These are phyloP conservation scores for Actenoides lindsayi DNA, from an alignment of 2,113 vertebrate genomes.

Conservation along the genomic window DNA sequence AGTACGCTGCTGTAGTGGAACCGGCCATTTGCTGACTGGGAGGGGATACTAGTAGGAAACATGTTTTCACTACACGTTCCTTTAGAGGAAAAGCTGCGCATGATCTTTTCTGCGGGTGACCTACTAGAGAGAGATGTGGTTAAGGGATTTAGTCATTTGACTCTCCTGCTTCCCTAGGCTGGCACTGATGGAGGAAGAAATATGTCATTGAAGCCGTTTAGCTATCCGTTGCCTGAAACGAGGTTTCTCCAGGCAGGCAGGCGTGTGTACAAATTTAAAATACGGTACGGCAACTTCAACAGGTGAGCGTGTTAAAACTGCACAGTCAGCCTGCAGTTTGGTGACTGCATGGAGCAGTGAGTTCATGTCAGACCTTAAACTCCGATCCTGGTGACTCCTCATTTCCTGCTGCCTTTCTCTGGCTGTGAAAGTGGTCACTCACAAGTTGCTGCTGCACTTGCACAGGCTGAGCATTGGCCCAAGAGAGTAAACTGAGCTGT, in stretches of 20 bases:
- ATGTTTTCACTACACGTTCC: no score
- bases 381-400: not conserved
- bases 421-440: accelerated
- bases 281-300: conserved; percentile 78
- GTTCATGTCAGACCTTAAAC: not conserved
- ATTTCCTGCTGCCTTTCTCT: not conserved
- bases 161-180: conserved; percentile 31
- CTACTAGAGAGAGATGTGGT: not conserved
- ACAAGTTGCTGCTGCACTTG: not conserved
- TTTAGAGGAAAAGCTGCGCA: not conserved
- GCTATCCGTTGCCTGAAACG: conserved; percentile 82
- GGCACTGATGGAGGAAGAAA: not conserved
- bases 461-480: not conserved
- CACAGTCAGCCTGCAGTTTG: not conserved
- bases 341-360: not conserved
- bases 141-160: not conserved
- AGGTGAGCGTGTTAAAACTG: conserved; percentile 68
- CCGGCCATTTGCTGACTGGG: accelerated
- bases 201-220: conserved; percentile 83
- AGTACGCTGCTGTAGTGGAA: accelerated
- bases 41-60: not conserved
- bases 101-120: no score
- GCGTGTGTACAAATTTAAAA: conserved; percentile 86
- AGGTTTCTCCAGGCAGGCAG: conserved; percentile 82
- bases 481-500: not conserved